Evolutionary conservation across 1,140 invertebrate genomes (phyloP), one percentile per base, ranked within the genome.

Genomic region (Leptoteleia sp.): DNA sequence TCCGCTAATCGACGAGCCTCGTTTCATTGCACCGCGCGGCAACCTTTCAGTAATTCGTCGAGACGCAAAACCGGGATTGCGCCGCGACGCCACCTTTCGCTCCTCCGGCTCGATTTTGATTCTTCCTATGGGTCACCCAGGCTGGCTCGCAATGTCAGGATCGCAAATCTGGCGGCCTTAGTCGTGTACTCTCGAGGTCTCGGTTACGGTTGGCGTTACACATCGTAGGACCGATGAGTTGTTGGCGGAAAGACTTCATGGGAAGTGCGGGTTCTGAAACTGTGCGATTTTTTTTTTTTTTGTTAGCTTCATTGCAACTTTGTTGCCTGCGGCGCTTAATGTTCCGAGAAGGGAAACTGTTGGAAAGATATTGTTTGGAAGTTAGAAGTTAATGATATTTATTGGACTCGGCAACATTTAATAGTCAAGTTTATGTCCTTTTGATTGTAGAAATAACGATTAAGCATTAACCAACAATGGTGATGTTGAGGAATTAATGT

Each of bases 81-180:
- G 43, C 29, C 61, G 12, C 13, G 15, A 37, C 42, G 25, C 29
- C n/a, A 64, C 38, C 40, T 70, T 68, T 38, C 15, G 38, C 42
- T 62, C 48, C 9, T 47, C n/a, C 1, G 11, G 38, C 17, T 38
- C n/a, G 15, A 38, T 52, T 62, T 13, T 40, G 25, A 15, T 77
- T 45, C 11, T 55, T n/a, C n/a, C n/a, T 70, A 62, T 67, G 47
- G 61, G 61, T 47, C 54, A 47, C 43, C n/a, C 22, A 52, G 25
- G 15, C 31, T 45, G 9, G 50, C 38, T 52, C 16, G 37, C 37
- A 42, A 47, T 73, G 76, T 76, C 80, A 75, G 50, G 76, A 70
- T 43, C 45, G 71, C 57, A 65, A 27, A 72, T 87, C 84, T 50
- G 83, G 85, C 12, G 82, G 82, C 9, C 84, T 55, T 9, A 71